Base-by-base conservation (phyloP, 1,140 invertebrate genomes). In the Calephelis virginiensis region DNA sequence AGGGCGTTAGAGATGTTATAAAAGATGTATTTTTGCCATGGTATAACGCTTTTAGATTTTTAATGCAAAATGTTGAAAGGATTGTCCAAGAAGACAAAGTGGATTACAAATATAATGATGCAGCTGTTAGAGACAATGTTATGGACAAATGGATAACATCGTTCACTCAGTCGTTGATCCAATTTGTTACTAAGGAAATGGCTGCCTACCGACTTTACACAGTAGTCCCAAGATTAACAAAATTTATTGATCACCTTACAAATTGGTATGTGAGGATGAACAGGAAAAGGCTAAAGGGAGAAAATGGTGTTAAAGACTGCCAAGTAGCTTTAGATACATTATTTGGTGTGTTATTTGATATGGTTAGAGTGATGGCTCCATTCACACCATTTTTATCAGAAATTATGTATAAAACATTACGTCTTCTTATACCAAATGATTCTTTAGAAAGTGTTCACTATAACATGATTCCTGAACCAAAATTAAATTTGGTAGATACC, bases 231-330 rank as follows among this genome's bases (percentile, higher is more conserved):
- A 93, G 95, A 59, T 91, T 99, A 11, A 96, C 99, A 0, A 98
- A 98, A 84, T 99, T 98, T 87, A 98, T 99, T 73, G 98, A 99
- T 81, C 97, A 99, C 82, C 93, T 99, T 5, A 99, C 98, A 6
- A 99, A 99, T 86, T 99, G 98, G 98, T 99, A 99, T 85, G 98
- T 99, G 8, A 93, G 98, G 66, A 97, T 99, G 94, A 99, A 99
- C 86, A 94, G 99, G 63, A 96, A 95, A 79, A 93, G 99, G 59
- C 93, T 99, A 48, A 99, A 97, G 91, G 98, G 97, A 72, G 97
- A 99, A 82, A 92, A 90, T 74, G 93, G 94, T 37, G 92, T 94
- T 4, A 91, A 93, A 12, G 98, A 99, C 80, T 98, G 97, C 80
- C 92, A 94, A 61, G 91, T 95, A 53, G 97, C 98, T 0, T 86